Percentiles rank a stretch among this genome's conserved stretches.
Conservation (phyloP, 2,888 invertebrate genomes). For the Lasioglossum calceatum region DNA sequence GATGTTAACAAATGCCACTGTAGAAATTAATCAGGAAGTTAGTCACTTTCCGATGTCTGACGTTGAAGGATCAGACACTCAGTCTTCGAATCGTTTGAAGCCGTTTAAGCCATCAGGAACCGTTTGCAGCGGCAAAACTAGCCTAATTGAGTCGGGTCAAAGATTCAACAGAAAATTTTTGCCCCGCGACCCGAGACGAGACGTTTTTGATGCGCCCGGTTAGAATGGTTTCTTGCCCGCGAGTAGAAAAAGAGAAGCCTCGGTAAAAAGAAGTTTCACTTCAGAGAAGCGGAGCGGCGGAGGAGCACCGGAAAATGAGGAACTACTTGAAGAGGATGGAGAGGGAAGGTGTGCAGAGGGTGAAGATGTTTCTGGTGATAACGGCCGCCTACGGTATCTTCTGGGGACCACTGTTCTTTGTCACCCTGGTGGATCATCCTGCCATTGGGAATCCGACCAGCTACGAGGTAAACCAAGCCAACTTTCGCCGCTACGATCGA, state of each 20-base stretch:
- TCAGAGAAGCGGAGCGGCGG: conserved; percentile 86
- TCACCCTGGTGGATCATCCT: conserved; percentile 92
- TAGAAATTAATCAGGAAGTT: neutral
- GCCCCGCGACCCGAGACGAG: neutral
- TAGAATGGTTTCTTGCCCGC: neutral
- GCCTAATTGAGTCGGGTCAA: neutral
- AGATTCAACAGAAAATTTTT: neutral
- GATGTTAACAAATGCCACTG: neutral
- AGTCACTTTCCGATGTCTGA: neutral
- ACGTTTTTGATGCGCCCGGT: conserved; percentile 4
- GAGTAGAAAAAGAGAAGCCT: neutral
- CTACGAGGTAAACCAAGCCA: conserved; percentile 87
- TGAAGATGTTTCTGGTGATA: conserved; percentile 94
- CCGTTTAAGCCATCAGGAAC: conserved; percentile 6
- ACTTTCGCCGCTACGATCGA: neutral
- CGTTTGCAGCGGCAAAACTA: neutral
- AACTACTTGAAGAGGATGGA: conserved; percentile 92
- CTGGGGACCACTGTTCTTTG: conserved; percentile 96
- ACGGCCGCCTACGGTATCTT: conserved; percentile 94
- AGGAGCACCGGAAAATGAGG: conserved; percentile 90
- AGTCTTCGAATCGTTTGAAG: conserved; percentile 1
- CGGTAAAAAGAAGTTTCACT: conserved; percentile 48
- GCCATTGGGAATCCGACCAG: conserved; percentile 90
- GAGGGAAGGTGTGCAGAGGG: conserved; percentile 91
- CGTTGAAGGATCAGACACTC: neutral